Conservation (phyloP, 2,888 invertebrate species). For the Pinctada fucata region DNA sequence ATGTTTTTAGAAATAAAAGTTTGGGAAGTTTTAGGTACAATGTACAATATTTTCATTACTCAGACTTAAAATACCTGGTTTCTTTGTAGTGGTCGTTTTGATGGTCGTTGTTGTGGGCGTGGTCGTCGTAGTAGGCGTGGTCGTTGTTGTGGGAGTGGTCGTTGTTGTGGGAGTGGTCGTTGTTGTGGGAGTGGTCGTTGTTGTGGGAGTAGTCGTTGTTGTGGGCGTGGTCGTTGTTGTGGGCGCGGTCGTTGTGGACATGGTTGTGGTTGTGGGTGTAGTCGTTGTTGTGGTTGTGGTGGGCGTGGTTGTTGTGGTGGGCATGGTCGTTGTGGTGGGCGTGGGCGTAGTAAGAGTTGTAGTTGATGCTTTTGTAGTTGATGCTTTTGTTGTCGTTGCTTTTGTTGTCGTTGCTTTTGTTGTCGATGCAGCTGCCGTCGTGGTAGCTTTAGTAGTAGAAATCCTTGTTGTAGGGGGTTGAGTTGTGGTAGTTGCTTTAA, state of each 20-base stretch:
- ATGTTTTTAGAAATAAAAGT: no score
- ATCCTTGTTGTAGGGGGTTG: neutral
- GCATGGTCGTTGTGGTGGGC: neutral
- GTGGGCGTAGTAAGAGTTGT: neutral
- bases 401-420: slow-evolving; percentile 12
- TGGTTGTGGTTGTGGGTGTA: slow-evolving; percentile 1
- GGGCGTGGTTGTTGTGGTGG: slow-evolving; percentile 16
- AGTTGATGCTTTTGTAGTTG: neutral
- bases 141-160: neutral
- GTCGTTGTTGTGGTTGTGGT: neutral
- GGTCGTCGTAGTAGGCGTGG: no score
- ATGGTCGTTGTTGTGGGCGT: slow-evolving; percentile 4
- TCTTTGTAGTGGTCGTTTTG: slow-evolving; percentile 20
- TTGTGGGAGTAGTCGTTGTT: neutral
- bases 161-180: slow-evolving; percentile 8
- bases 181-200: neutral
- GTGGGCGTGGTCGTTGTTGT: neutral
- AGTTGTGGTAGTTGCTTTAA: slow-evolving; percentile 8
- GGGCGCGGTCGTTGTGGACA: neutral
- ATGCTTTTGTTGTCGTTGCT: slow-evolving; percentile 7
- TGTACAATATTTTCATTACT: no score
- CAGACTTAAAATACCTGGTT: neutral
- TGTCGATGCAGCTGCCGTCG: neutral
- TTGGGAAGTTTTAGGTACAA: no score
- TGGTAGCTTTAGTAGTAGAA: neutral